phyloP scores from a whole-genome alignment of 2,113 vertebrate species.

The Chaetorhynchus papuensis region DNA sequence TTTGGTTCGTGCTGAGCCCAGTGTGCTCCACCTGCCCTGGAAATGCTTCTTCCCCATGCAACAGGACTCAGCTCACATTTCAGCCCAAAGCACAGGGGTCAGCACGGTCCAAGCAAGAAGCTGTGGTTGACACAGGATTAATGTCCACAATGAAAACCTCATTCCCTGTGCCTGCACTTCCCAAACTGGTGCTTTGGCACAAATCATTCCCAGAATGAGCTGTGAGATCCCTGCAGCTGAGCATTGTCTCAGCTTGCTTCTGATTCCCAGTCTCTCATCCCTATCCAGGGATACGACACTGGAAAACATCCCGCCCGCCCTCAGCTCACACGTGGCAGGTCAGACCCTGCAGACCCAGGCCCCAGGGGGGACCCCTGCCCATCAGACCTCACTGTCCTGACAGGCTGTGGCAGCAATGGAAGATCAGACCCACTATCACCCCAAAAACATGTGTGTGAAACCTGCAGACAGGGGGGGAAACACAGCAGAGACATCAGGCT shows the following conservation, averaged over 20 bases:
- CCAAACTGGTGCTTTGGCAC: accelerated
- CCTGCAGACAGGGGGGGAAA: background rate
- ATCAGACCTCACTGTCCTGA: accelerated
- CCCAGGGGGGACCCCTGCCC: background rate
- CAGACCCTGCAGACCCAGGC: background rate
- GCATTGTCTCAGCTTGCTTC: background rate
- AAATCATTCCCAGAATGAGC: background rate
- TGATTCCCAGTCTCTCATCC: accelerated
- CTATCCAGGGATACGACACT: accelerated
- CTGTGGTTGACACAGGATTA: background rate
- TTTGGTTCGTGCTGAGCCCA: accelerated
- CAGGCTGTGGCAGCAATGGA: accelerated
- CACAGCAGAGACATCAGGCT: background rate
- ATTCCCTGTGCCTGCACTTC: background rate
- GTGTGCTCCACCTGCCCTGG: background rate
- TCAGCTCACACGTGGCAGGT: background rate
- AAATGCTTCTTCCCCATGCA: accelerated
- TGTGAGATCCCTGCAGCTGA: background rate
- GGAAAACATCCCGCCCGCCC: accelerated
- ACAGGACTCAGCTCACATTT: accelerated
- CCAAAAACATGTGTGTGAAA: background rate
- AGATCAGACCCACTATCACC: background rate
- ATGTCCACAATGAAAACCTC: background rate
- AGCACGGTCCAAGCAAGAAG: accelerated
- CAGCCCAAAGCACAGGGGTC: background rate